A percentile compares a stretch with the other conserved stretches of the same genome.
phyloP scores from a whole-genome alignment of 2,113 vertebrate genomes.

The Xenopus borealis region DNA sequence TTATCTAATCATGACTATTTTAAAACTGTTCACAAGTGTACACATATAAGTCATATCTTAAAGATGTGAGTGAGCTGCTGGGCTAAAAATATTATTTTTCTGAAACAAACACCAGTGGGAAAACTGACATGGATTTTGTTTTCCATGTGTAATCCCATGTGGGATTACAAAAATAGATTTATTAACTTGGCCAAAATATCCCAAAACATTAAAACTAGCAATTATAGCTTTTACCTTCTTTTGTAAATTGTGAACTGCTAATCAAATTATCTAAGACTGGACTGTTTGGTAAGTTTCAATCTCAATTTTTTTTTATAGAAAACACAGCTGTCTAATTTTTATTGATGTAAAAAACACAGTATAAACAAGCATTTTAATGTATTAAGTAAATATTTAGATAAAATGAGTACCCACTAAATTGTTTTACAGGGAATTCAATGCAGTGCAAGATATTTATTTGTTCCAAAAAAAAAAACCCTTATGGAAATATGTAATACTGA shows the following conservation, averaged over 20 bases:
- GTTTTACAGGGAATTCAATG: no score
- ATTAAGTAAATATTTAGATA: no score
- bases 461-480: no score
- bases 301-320: no score
- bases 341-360: no score
- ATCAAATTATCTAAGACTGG: no score
- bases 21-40: constrained; percentile 39
- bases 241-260: constrained; percentile 16
- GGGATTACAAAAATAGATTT: constrained; percentile 36
- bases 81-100: constrained; percentile 41
- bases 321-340: no score
- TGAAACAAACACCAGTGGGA: constrained; percentile 44
- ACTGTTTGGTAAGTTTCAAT: no score
- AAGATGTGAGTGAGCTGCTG: constrained; percentile 36
- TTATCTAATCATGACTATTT: constrained; percentile 45
- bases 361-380: no score
- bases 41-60: constrained; percentile 43
- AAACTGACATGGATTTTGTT: constrained; percentile 43
- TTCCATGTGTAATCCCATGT: constrained; percentile 43
- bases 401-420: no score
- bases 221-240: neutral
- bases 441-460: no score
- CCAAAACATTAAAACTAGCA: constrained; percentile 18
- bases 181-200: constrained; percentile 38
- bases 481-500: no score